Evolutionary conservation across 2,113 vertebrate genomes (phyloP).

Genomic region (Microtus pennsylvanicus): DNA sequence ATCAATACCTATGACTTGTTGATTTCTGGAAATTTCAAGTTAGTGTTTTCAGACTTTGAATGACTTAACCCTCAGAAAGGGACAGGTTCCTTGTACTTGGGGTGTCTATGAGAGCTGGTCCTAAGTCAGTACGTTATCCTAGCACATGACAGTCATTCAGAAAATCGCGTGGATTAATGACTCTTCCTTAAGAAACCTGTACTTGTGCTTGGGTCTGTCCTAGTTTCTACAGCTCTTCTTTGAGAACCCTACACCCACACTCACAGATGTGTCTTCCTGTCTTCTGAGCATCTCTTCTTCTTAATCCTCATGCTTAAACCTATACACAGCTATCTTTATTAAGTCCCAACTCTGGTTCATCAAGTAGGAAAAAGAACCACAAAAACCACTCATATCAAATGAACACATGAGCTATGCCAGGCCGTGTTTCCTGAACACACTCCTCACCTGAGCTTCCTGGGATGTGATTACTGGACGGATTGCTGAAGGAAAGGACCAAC

Average conservation of each 20-base stretch:
- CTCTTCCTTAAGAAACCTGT: not conserved
- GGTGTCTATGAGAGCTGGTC: not conserved
- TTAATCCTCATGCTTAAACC: not conserved
- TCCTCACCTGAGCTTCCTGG: not conserved
- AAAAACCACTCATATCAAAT: not conserved
- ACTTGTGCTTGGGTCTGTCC: not conserved
- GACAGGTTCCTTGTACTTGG: not conserved
- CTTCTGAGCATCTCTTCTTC: not conserved
- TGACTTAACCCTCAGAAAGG: not conserved
- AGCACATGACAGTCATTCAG: not conserved
- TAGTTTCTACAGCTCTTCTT: not conserved
- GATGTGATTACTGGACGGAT: fast-evolving
- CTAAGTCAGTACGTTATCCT: not conserved
- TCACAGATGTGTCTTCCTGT: not conserved
- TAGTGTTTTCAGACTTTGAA: not conserved
- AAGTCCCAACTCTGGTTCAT: not conserved
- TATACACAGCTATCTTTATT: not conserved
- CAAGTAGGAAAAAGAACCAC: not conserved
- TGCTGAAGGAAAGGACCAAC: not conserved
- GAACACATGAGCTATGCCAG: not conserved
- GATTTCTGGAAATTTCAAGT: not conserved
- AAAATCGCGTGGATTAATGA: not conserved
- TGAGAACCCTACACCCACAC: not conserved
- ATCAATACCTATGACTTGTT: not conserved
- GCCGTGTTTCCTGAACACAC: not conserved